These are phyloP conservation scores for Melierax canorus DNA, from an alignment of 2,113 vertebrate species.

Conservation along the genomic window DNA sequence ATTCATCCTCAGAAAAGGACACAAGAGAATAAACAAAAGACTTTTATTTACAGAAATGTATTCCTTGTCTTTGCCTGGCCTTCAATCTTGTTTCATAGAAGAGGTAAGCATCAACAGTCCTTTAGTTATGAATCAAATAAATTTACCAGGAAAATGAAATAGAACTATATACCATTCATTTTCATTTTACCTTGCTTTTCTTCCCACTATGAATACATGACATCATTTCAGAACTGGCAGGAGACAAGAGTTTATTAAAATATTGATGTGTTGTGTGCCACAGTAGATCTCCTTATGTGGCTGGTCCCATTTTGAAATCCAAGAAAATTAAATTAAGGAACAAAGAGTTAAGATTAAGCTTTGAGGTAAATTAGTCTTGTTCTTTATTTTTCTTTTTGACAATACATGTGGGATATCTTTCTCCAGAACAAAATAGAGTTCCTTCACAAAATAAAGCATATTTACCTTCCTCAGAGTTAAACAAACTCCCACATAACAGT, in stretches of 20 bases:
- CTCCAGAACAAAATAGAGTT: background rate
- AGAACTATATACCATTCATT: background rate
- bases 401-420: background rate
- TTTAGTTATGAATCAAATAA: background rate
- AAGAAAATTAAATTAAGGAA: background rate
- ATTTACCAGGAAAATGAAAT: background rate
- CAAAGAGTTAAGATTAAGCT: background rate
- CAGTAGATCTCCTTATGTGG: background rate
- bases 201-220: background rate
- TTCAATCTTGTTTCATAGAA: background rate
- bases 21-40: background rate
- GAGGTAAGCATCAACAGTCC: background rate
- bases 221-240: background rate
- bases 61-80: background rate
- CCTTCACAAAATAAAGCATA: background rate
- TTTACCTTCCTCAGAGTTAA: background rate
- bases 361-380: background rate
- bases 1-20: background rate
- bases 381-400: background rate
- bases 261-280: background rate
- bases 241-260: background rate
- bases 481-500: too few species aligned
- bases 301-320: background rate
- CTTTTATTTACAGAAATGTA: background rate
- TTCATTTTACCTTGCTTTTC: background rate